Conservation (phyloP, 92 coral and sea anemone species). For the Zoanthus sociatus region DNA sequence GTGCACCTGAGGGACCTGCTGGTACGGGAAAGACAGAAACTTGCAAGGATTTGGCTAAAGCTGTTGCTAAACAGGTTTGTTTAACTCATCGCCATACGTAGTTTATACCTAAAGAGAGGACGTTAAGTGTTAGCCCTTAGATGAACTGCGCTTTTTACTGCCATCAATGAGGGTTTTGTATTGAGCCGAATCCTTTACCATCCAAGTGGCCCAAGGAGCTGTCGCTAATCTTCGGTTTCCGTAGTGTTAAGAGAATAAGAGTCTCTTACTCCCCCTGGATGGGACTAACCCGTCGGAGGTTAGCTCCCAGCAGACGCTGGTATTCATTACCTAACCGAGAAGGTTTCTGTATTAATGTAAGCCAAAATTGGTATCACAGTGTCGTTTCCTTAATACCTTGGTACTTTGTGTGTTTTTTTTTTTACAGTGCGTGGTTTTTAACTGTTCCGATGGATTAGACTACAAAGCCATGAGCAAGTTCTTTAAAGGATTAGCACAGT, state of each 20-base stretch:
- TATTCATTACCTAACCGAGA: too few relatives aligned
- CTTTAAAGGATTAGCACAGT: slow-evolving; percentile 97
- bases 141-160: too few relatives aligned
- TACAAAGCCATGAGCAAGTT: slow-evolving; percentile 99
- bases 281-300: too few relatives aligned
- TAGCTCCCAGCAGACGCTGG: too few relatives aligned
- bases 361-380: not conserved
- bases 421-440: slow-evolving; percentile 93
- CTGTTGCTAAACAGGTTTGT: slow-evolving; percentile 94
- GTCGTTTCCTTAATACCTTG: not conserved
- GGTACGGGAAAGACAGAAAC: slow-evolving; percentile 99
- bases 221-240: not conserved
- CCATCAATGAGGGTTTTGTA: too few relatives aligned
- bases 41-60: slow-evolving; percentile 97
- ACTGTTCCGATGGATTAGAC: slow-evolving; percentile 98
- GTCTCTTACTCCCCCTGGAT: not conserved
- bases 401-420: not conserved
- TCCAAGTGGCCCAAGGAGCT: too few relatives aligned
- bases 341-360: not conserved
- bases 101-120: not conserved
- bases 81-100: not conserved
- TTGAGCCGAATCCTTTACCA: too few relatives aligned
- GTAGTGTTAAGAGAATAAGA: not conserved
- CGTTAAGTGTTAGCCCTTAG: not conserved
- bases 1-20: slow-evolving; percentile 99